phyloP scores from a whole-genome alignment of 2,888 invertebrate species.

The Chloroclysta siterata region DNA sequence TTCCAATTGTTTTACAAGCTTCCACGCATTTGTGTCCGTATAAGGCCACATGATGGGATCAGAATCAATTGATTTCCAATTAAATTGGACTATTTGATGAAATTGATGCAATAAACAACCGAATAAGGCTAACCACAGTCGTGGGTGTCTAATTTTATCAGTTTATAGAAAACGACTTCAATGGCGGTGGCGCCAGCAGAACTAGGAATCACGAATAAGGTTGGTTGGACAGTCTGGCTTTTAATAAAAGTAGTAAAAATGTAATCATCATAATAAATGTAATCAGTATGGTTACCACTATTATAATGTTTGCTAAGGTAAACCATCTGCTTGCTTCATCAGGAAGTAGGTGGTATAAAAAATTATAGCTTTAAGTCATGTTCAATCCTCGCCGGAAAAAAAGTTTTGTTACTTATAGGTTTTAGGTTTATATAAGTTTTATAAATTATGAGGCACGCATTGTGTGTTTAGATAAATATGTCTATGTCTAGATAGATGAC shows the following conservation, averaged over 20 bases:
- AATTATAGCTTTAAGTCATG: too few species aligned
- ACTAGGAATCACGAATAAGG: constrained; percentile 11
- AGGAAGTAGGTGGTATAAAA: too few species aligned
- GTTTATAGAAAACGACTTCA: constrained; percentile 22
- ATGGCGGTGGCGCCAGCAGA: constrained; percentile 9
- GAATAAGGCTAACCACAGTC: constrained; percentile 31
- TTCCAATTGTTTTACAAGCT: constrained; percentile 29
- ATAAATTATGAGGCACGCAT: too few species aligned
- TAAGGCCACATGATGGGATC: constrained; percentile 20
- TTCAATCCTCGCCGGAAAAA: too few species aligned
- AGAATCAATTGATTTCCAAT: constrained; percentile 40
- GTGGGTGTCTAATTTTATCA: constrained; percentile 37
- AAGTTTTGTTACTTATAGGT: too few species aligned
- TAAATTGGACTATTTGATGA: constrained; percentile 28
- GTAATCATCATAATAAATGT: too few species aligned
- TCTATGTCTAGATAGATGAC: background rate
- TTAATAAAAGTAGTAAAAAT: too few species aligned
- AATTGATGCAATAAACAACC: constrained; percentile 37
- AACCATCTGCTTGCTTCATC: too few species aligned
- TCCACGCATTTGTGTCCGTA: constrained; percentile 31
- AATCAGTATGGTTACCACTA: too few species aligned
- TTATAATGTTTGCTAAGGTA: too few species aligned
- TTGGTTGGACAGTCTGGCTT: background rate
- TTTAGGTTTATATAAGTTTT: too few species aligned
- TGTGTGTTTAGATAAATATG: too few species aligned